Conservation (phyloP, 1,140 invertebrate genomes). For the Forficula auricularia region DNA sequence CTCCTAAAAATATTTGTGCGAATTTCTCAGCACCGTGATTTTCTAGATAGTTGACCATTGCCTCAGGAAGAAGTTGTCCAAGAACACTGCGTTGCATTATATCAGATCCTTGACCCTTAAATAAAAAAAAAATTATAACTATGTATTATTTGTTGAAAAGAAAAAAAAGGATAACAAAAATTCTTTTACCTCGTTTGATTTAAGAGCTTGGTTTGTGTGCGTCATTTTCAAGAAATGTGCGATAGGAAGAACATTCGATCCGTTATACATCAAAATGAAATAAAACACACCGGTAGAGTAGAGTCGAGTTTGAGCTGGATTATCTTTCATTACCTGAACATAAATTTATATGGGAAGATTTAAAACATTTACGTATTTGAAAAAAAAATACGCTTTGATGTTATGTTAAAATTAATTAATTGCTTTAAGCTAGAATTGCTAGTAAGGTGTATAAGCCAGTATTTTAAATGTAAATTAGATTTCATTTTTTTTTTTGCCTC, state of each 20-base stretch:
- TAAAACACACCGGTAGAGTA: constrained; percentile 94
- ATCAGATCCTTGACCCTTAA: constrained; percentile 42
- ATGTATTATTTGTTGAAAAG: constrained; percentile 1
- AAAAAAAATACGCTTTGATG: too few species aligned
- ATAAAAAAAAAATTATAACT: constrained; percentile 11
- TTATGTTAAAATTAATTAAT: too few species aligned
- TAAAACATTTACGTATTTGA: too few species aligned
- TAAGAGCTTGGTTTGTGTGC: constrained; percentile 86
- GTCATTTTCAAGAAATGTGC: constrained; percentile 86
- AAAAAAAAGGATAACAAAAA: constrained; percentile 4
- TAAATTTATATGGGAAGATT: too few species aligned
- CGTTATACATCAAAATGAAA: constrained; percentile 98
- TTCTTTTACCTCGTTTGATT: constrained; percentile 63
- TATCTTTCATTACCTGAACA: constrained; percentile 84
- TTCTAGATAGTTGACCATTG: constrained; percentile 97
- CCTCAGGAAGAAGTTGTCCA: constrained; percentile 88
- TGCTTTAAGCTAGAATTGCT: too few species aligned
- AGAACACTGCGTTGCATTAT: constrained; percentile 76
- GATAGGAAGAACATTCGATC: constrained; percentile 91
- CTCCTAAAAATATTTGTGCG: constrained; percentile 95
- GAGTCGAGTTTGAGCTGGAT: constrained; percentile 82
- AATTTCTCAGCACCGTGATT: constrained; percentile 97
- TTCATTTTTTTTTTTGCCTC: too few species aligned
- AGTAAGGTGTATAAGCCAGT: too few species aligned
- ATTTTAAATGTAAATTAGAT: too few species aligned